phyloP scores from a whole-genome alignment of 2,113 vertebrate species.

The rabbit (Oryctolagus cuniculus) region DNA sequence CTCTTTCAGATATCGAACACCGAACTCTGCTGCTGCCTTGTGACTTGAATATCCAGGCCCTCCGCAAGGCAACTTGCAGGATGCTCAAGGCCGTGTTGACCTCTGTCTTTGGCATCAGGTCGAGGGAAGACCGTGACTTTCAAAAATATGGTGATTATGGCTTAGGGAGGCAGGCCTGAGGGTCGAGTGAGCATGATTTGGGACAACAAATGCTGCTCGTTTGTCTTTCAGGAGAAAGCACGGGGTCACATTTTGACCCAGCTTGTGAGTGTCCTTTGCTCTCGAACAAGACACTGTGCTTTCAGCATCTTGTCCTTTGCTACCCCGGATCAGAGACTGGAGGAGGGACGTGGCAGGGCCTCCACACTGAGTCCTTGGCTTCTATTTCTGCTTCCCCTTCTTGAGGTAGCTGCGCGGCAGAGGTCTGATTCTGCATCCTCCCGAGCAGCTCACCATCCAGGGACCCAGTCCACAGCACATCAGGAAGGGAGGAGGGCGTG shows the following conservation, averaged over 20 bases:
- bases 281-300: not conserved
- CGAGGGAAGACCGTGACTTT: slow-evolving; percentile 4
- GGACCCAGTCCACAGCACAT: not conserved
- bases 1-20: not conserved
- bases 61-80: slow-evolving; percentile 39
- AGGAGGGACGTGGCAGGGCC: not conserved
- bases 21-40: slow-evolving; percentile 16
- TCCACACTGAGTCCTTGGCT: not conserved
- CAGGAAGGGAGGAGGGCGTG: not conserved
- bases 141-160: slow-evolving; percentile 25
- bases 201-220: slow-evolving; percentile 55
- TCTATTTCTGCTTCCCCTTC: not conserved
- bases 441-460: not conserved
- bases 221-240: slow-evolving; percentile 54
- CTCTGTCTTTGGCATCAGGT: slow-evolving; percentile 41
- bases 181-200: not conserved
- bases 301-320: not conserved
- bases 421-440: not conserved
- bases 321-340: not conserved
- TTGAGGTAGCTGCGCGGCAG: not conserved
- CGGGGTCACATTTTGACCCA: not conserved
- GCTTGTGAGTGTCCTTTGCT: slow-evolving; percentile 7
- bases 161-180: slow-evolving; percentile 14
- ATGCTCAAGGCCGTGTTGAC: not conserved
- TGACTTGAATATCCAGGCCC: slow-evolving; percentile 27